phyloP scores from a whole-genome alignment of 2,797 vertebrate species.

The Pterois miles region DNA sequence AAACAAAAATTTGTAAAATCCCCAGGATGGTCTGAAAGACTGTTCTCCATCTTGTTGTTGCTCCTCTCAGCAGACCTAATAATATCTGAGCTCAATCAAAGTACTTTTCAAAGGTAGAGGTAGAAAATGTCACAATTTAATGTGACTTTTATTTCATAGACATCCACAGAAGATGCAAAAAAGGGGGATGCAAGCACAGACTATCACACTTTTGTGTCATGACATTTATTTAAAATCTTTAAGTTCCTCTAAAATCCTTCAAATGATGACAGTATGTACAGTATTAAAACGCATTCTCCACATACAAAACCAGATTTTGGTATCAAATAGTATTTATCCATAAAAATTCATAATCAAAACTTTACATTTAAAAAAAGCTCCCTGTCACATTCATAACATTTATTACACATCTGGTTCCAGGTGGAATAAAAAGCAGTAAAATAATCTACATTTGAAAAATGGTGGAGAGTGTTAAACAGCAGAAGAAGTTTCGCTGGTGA shows the following conservation, averaged over 20 bases:
- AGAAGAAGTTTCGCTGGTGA: constrained; percentile 39
- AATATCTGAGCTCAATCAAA: not conserved
- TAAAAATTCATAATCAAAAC: constrained; percentile 30
- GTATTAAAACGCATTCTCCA: constrained; percentile 1
- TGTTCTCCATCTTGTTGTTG: too few relatives aligned
- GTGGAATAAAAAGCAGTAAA: not conserved
- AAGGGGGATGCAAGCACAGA: not conserved
- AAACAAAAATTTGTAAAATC: not conserved
- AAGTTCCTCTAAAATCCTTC: not conserved
- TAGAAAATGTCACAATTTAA: not conserved
- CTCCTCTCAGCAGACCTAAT: too few relatives aligned
- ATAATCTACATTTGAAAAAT: not conserved
- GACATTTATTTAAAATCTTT: not conserved
- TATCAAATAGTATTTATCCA: constrained; percentile 31
- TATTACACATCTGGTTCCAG: constrained; percentile 4
- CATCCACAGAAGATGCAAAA: not conserved
- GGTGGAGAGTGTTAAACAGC: not conserved
- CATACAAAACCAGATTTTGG: not conserved
- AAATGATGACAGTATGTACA: not conserved
- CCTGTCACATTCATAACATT: constrained; percentile 1
- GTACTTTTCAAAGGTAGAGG: not conserved
- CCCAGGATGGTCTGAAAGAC: not conserved
- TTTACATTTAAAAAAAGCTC: constrained; percentile 13
- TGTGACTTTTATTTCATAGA: constrained; percentile 1
- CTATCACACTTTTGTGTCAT: not conserved